These are phyloP conservation scores for Phytoseiulus persimilis DNA, from an alignment of 2,888 invertebrate species.

Conservation along the genomic window DNA sequence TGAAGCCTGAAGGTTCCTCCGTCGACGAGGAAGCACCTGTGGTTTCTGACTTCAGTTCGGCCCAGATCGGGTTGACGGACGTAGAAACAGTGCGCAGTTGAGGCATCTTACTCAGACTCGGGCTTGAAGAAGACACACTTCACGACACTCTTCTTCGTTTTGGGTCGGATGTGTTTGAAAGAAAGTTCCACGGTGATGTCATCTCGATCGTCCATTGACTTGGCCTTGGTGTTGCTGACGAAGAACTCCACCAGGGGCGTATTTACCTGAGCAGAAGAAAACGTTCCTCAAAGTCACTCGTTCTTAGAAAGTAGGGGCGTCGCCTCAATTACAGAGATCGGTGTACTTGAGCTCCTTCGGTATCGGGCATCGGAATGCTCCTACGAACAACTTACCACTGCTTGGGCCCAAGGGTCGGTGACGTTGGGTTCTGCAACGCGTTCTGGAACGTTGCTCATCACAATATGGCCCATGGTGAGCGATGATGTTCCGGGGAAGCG, in stretches of 20 bases:
- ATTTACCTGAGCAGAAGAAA: not conserved
- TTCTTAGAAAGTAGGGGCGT: too few species aligned
- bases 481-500: not conserved
- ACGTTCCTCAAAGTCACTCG: too few species aligned
- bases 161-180: not conserved
- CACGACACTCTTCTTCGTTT: not conserved
- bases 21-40: too few species aligned
- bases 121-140: conserved; percentile 28
- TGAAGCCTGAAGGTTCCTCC: too few species aligned
- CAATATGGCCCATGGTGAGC: conserved; percentile 28
- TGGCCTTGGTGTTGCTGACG: not conserved
- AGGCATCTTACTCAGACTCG: not conserved
- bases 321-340: too few species aligned
- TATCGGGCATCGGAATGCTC: too few species aligned
- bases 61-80: too few species aligned
- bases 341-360: too few species aligned
- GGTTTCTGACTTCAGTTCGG: too few species aligned
- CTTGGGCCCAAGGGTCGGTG: not conserved
- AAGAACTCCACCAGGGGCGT: conserved; percentile 29
- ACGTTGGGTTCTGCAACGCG: not conserved
- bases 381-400: conserved; percentile 15
- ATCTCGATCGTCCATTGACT: too few species aligned
- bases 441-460: conserved; percentile 22
- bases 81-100: too few species aligned
- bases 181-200: not conserved